A percentile compares a stretch with the other conserved stretches of the same genome.
phyloP scores from a whole-genome alignment of 2,113 vertebrate species.

The Leptocoma aspasia region DNA sequence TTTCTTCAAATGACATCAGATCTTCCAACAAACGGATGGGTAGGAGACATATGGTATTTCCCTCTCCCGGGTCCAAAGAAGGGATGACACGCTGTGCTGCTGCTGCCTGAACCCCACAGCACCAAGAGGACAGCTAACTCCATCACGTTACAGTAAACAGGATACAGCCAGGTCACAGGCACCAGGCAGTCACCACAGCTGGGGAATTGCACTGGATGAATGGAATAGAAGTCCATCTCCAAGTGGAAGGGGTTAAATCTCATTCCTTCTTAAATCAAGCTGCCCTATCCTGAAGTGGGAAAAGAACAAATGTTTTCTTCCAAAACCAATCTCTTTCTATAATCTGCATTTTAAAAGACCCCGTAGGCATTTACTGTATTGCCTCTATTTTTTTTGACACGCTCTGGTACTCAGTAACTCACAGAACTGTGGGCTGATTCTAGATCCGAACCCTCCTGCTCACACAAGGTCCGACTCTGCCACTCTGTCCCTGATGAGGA shows the following conservation, averaged over 20 bases:
- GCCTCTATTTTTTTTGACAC: neutral
- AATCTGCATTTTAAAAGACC: neutral
- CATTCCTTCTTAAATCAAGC: neutral
- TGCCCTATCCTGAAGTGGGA: neutral
- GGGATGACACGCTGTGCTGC: neutral
- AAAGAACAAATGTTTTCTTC: neutral
- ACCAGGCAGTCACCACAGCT: neutral
- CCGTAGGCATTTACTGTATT: neutral
- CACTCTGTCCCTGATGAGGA: accelerated
- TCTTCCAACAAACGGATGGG: neutral
- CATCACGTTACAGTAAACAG: neutral
- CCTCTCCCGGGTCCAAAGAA: neutral
- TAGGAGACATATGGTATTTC: neutral
- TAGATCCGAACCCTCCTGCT: neutral
- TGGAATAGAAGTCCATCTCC: neutral
- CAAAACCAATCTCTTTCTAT: neutral
- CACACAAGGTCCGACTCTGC: neutral
- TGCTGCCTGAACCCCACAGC: neutral
- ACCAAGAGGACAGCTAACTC: neutral
- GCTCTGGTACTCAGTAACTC: neutral
- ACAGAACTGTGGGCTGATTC: neutral
- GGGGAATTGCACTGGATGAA: neutral
- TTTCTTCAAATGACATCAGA: slow-evolving; percentile 20
- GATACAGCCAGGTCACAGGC: neutral
- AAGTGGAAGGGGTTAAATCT: neutral